phyloP scores from a whole-genome alignment of 35 echinoderm and acorn worm genomes.

The Holothuria glaberrima region DNA sequence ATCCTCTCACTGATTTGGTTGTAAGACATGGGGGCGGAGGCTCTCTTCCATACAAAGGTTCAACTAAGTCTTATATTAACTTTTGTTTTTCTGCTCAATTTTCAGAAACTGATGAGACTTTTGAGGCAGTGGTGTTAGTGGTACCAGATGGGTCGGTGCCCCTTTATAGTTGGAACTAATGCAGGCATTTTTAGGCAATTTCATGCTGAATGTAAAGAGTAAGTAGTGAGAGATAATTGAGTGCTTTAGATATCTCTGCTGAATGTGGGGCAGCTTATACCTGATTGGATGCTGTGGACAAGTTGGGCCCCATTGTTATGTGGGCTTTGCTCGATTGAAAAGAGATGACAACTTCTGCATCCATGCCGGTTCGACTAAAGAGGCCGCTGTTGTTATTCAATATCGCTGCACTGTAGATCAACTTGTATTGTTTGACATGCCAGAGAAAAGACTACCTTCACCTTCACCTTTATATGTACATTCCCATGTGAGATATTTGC shows the following conservation, averaged over 20 bases:
- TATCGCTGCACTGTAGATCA: neutral
- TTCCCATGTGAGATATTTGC: slow-evolving; percentile 47
- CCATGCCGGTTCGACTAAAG: neutral
- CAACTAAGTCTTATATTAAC: too few relatives aligned
- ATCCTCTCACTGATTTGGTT: slow-evolving; percentile 60
- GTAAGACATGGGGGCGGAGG: slow-evolving; percentile 76
- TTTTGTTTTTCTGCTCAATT: slow-evolving; percentile 31
- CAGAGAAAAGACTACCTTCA: slow-evolving; percentile 7
- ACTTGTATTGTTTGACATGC: slow-evolving; percentile 19
- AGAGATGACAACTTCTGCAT: neutral
- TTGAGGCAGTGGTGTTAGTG: slow-evolving; percentile 57
- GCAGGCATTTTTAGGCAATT: slow-evolving; percentile 61
- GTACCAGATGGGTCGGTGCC: slow-evolving; percentile 56
- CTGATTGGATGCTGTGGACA: slow-evolving; percentile 11
- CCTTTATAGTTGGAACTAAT: slow-evolving; percentile 68
- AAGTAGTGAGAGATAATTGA: slow-evolving; percentile 44
- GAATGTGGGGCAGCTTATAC: too few relatives aligned
- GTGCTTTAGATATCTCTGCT: too few relatives aligned
- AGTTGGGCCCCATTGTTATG: slow-evolving; percentile 17
- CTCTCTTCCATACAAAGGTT: too few relatives aligned
- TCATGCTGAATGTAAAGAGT: slow-evolving; percentile 41
- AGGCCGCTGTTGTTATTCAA: neutral
- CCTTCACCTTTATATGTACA: slow-evolving; percentile 48
- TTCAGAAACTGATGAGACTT: slow-evolving; percentile 32
- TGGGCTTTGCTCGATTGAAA: slow-evolving; percentile 55